These are phyloP conservation scores for Hyles lineata DNA, from an alignment of 2,888 invertebrate species.

Conservation along the genomic window DNA sequence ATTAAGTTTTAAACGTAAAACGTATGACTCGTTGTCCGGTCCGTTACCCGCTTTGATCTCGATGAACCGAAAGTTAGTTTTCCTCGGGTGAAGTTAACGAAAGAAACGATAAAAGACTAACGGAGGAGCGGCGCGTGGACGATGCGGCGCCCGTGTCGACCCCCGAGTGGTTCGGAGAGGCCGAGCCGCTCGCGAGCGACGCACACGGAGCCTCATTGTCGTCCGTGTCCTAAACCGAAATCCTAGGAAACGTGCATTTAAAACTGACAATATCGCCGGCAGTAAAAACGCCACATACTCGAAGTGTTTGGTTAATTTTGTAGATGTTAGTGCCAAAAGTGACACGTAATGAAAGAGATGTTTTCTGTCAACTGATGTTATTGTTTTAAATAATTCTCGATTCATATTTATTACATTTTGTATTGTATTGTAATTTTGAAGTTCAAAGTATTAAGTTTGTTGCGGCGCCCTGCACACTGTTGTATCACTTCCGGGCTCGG, in stretches of 20 bases:
- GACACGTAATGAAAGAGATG: slow-evolving; percentile 39
- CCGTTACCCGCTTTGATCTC: slow-evolving; percentile 21
- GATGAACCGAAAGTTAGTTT: neutral
- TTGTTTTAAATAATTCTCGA: slow-evolving; percentile 26
- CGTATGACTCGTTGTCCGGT: slow-evolving; percentile 8
- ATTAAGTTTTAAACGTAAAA: slow-evolving; percentile 22
- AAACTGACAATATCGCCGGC: slow-evolving; percentile 64
- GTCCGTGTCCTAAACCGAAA: slow-evolving; percentile 63
- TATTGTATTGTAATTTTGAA: slow-evolving; percentile 17
- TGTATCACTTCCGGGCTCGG: slow-evolving; percentile 19
- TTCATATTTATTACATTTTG: slow-evolving; percentile 15
- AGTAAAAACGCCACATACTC: slow-evolving; percentile 65
- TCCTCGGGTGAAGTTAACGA: slow-evolving; percentile 1
- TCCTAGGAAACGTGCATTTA: slow-evolving; percentile 70
- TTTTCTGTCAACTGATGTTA: slow-evolving; percentile 22
- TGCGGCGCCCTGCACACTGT: slow-evolving; percentile 14
- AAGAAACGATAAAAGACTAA: neutral
- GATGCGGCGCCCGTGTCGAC: neutral
- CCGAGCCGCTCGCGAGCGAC: slow-evolving; percentile 15
- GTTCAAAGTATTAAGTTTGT: slow-evolving; percentile 27
- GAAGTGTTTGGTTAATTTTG: slow-evolving; percentile 45
- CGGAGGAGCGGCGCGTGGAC: neutral
- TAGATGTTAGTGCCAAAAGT: slow-evolving; percentile 65
- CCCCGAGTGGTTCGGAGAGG: neutral
- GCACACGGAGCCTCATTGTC: slow-evolving; percentile 41